A percentile compares a stretch with the other conserved stretches of the same genome.
Evolutionary conservation across 1,140 invertebrate species (phyloP).

Genomic region (Lutraria rhynchaena): DNA sequence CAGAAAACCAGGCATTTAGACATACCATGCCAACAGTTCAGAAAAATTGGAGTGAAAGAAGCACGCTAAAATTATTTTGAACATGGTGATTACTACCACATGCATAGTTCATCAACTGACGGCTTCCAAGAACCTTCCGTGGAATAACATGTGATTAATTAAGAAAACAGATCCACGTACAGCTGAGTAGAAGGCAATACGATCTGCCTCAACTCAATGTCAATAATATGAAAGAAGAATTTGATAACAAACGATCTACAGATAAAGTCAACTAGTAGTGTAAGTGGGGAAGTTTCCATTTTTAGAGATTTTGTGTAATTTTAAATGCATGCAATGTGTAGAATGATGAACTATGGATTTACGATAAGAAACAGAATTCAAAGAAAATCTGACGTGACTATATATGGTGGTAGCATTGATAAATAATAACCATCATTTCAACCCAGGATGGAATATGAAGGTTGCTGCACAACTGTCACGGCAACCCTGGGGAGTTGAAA

Average conservation of each 20-base stretch:
- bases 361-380: neutral
- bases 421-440: no score
- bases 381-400: no score
- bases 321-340: no score
- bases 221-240: constrained; percentile 47
- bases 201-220: constrained; percentile 35
- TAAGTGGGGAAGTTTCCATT: constrained; percentile 1
- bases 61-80: no score
- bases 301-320: constrained; percentile 1
- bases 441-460: no score
- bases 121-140: neutral
- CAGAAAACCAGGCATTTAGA: no score
- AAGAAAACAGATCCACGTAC: constrained; percentile 29
- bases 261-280: constrained; percentile 12
- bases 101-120: constrained; percentile 20
- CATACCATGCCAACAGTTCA: no score
- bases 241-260: constrained; percentile 38
- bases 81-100: constrained; percentile 24
- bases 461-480: no score
- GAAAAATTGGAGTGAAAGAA: no score
- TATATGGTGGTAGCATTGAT: no score
- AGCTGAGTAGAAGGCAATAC: constrained; percentile 22
- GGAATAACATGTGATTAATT: constrained; percentile 46
- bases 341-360: no score
- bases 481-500: no score